Evolutionary conservation across 2,888 invertebrate species (phyloP).

Genomic region (Chrysolina oricalcia): DNA sequence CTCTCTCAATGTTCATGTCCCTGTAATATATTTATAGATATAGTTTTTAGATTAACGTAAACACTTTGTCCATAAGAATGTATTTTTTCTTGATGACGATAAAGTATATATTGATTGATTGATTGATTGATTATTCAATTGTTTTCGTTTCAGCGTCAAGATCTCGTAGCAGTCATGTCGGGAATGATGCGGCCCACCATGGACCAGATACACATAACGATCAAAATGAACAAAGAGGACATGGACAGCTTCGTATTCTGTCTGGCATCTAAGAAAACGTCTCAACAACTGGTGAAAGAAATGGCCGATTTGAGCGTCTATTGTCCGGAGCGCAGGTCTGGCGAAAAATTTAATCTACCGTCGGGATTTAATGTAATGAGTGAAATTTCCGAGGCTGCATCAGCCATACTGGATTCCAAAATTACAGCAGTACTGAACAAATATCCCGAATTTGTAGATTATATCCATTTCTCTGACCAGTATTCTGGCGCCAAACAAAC

Average conservation of each 20-base stretch:
- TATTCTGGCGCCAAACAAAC: conserved; percentile 92
- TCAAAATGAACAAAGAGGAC: conserved; percentile 91
- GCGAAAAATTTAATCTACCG: conserved; percentile 68
- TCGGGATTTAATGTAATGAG: conserved; percentile 82
- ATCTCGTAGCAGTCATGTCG: conserved; percentile 89
- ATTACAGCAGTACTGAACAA: conserved; percentile 84
- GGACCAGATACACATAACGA: conserved; percentile 90
- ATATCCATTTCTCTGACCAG: conserved; percentile 97
- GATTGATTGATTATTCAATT: neutral
- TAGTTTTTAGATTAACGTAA: no score
- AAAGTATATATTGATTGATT: no score
- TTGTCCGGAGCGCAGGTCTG: conserved; percentile 68
- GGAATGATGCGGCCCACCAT: conserved; percentile 88
- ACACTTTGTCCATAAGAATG: no score
- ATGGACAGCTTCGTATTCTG: conserved; percentile 96
- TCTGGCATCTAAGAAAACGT: conserved; percentile 91
- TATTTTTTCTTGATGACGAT: no score
- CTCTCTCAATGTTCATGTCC: no score
- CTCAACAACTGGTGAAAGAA: conserved; percentile 89
- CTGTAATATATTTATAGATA: no score
- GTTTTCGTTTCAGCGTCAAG: conserved; percentile 82
- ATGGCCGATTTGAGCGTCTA: conserved; percentile 85
- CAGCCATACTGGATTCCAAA: conserved; percentile 88
- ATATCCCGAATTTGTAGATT: conserved; percentile 90
- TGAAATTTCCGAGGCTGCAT: conserved; percentile 92